Base-by-base conservation (phyloP, 2,888 invertebrate species). In the Sipunculus nudus region DNA sequence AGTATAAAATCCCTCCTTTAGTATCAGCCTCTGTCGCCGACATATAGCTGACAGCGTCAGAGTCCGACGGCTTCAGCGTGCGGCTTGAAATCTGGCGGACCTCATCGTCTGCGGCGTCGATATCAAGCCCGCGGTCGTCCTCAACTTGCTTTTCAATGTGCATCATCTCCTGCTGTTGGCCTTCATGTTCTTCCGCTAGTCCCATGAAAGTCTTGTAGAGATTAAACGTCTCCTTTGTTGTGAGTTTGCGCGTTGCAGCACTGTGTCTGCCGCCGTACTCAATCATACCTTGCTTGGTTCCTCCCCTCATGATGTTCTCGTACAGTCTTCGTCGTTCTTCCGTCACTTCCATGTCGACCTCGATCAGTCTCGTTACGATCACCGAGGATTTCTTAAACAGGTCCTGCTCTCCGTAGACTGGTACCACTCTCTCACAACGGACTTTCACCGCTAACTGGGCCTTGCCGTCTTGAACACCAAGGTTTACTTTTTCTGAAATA, bases 321-420 rank as follows among this genome's bases (percentile, higher is more conserved):
- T 78, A 79, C 52, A 81, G 66, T 13, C 75, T 74, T 35, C 78
- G 67, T 21, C 81, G 68, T 60, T 80, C 80, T 31, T 76, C 77
- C 10, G 77, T 81, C 23, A 78, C 81, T 39, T 74, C 65, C 40
- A 82, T 67, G 65, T 82, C 81, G n/a, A 82, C 78, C 63, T 82
- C 80, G 45, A 81, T 80, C 21, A 76, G 71, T 3, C 82, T 57
- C 6, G 81, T 81, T 8, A 82, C 81, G 41, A 81, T 78, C 26
- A 81, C 82, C 29, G 79, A 76, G 23, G 76, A 78, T 66, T 81
- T 82, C 48, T 79, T 71, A 77, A 79, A 82, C 49, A 82, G 76
- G 63, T 82, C 79, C 53, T 77, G 77, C 47, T 78, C 78, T 6
- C 76, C 73, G 55, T 79, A 75, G 21, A 80, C 75, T 3, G 82